phyloP scores from a whole-genome alignment of 2,113 vertebrate genomes.

The Formicarius rufipectus region DNA sequence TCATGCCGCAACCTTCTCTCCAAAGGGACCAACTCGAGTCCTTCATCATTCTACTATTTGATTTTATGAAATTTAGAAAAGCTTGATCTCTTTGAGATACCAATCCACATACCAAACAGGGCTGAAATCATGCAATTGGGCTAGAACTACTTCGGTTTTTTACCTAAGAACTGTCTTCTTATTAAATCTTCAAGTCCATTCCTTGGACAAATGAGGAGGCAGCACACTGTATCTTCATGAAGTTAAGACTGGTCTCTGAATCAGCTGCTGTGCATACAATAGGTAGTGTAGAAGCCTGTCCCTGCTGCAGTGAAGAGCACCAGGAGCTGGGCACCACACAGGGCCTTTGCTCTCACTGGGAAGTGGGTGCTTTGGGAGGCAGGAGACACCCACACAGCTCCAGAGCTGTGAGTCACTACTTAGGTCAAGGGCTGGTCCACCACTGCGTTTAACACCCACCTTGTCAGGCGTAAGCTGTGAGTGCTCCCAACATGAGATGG shows the following conservation, averaged over 20 bases:
- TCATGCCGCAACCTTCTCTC: neutral
- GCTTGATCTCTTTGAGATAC: neutral
- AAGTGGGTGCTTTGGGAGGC: neutral
- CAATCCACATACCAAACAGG: neutral
- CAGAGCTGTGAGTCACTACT: neutral
- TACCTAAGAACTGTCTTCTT: neutral
- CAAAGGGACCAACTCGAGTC: neutral
- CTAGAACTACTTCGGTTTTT: neutral
- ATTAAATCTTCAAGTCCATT: neutral
- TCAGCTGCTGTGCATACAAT: accelerated
- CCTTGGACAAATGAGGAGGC: neutral
- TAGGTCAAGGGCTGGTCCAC: neutral
- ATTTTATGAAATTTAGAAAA: neutral
- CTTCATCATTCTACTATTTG: neutral
- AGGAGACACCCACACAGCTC: neutral
- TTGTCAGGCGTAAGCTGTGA: neutral
- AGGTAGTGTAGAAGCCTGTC: accelerated
- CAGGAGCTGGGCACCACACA: neutral
- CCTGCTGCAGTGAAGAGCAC: neutral
- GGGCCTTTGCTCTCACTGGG: neutral
- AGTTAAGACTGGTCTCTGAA: neutral
- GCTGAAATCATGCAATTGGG: neutral
- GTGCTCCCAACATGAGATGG: accelerated
- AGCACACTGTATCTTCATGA: neutral
- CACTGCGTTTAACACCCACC: neutral